Evolutionary conservation across 2,113 vertebrate genomes (phyloP), one percentile per base, ranked within the genome.

Genomic region (Siniperca chuatsi): DNA sequence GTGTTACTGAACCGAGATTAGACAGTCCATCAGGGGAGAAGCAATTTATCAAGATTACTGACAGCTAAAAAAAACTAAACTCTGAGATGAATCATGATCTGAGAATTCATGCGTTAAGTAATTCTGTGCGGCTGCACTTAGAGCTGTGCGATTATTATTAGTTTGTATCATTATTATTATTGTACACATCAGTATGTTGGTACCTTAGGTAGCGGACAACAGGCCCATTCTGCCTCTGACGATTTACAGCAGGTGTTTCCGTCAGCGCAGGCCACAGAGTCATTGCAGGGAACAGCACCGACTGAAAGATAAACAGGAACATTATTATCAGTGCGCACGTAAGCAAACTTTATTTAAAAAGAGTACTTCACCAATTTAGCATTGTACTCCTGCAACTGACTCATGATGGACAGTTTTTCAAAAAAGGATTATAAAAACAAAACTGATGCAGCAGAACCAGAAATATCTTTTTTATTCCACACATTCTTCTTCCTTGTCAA

Each of bases 221-320:
- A 97, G 1, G 90, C 95, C 96, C 96, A 96, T 0, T 35, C 1
- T 21, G 77, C 94, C 1, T 1, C 1, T 0, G 60, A 0, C 0
- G 62, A 92, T 1, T 77, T 92, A 82, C 97, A 98, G 95, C 97
- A 98, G 4, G 97, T 98, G 89, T 2, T 89, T 1, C 95, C 94
- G 0, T 95, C 91, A 0, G 95, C 93, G 58, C 97, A 98, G 84
- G 94, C 92, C 16, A 87, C 95, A 0, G 94, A 90, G 16, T 85
- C 89, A 13, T 96, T 93, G 62, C 95, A 96, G 80, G 91, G 88
- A 62, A 96, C 93, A 0, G 50, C 40, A 0, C 0, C 25, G 18
- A 11, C 92, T 94, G 72, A 64, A 73, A 83, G n/a, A 64, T 2
- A 54, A 75, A 78, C 50, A 35, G 13, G 25, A 69, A 15, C 15